Conservation (phyloP, 2,113 vertebrate genomes). For the Rattus rattus region DNA sequence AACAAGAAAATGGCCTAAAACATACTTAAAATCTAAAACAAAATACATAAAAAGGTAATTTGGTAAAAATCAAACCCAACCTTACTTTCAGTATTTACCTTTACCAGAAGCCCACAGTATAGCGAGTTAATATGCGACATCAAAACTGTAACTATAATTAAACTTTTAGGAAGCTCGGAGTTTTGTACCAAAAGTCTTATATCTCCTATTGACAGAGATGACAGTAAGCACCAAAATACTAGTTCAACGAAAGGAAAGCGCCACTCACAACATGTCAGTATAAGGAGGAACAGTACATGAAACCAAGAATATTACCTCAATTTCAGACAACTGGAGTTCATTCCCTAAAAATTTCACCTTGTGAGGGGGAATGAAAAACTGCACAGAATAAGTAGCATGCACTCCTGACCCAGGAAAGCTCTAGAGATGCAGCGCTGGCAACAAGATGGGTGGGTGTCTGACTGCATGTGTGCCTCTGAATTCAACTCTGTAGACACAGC, state of each 20-base stretch:
- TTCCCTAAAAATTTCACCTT: background rate
- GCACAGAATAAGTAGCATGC: background rate
- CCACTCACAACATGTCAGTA: background rate
- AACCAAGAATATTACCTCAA: background rate
- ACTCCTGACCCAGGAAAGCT: background rate
- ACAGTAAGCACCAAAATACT: background rate
- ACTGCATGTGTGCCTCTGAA: background rate
- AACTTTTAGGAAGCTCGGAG: background rate
- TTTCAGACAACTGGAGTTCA: background rate
- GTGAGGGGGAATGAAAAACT: background rate
- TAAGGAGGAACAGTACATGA: background rate
- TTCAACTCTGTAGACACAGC: background rate
- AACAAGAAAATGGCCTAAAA: background rate
- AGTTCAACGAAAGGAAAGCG: background rate
- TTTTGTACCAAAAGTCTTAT: background rate
- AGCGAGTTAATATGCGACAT: background rate
- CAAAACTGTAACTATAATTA: background rate
- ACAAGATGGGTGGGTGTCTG: background rate
- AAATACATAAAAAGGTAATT: background rate
- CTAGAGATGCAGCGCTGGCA: background rate
- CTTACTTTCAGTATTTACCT: constrained; percentile 12
- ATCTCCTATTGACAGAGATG: background rate
- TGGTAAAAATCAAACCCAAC: constrained; percentile 5
- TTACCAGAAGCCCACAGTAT: background rate
- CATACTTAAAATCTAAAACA: background rate